Percentiles rank a stretch among this genome's conserved stretches.
phyloP scores from a whole-genome alignment of 2,113 vertebrate genomes.

The Melanotaenia duboulayi region DNA sequence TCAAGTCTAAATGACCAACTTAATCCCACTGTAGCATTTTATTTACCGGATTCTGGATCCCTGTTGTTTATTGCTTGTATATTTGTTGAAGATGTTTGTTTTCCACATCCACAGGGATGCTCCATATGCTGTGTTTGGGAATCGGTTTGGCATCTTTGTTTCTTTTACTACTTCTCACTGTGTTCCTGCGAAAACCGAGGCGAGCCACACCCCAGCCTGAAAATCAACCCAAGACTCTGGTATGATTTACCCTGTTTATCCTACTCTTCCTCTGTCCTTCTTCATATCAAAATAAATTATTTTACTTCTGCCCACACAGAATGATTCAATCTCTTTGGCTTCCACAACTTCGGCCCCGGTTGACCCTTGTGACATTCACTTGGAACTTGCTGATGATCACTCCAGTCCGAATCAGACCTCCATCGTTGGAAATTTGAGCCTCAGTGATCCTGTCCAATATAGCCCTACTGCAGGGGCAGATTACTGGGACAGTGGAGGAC shows the following conservation, averaged over 20 bases:
- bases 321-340: constrained; percentile 28
- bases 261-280: not conserved
- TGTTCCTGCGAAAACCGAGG: constrained; percentile 36
- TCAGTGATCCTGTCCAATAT: not conserved
- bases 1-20: too few relatives aligned
- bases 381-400: constrained; percentile 54
- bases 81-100: not conserved
- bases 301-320: not conserved
- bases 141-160: constrained; percentile 39
- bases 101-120: constrained; percentile 49
- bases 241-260: constrained; percentile 17
- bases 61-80: not conserved
- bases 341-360: constrained; percentile 23
- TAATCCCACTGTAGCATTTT: too few relatives aligned
- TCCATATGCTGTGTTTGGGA: constrained; percentile 26
- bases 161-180: constrained; percentile 35
- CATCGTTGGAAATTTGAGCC: constrained; percentile 8
- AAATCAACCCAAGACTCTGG: constrained; percentile 64
- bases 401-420: constrained; percentile 1
- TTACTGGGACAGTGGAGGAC: constrained; percentile 34
- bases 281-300: too few relatives aligned
- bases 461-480: not conserved
- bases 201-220: not conserved
- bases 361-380: constrained; percentile 51
- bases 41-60: not conserved